Evolutionary conservation across 2,113 vertebrate genomes (phyloP), one percentile per base, ranked within the genome.

Genomic region (Chauna torquata): DNA sequence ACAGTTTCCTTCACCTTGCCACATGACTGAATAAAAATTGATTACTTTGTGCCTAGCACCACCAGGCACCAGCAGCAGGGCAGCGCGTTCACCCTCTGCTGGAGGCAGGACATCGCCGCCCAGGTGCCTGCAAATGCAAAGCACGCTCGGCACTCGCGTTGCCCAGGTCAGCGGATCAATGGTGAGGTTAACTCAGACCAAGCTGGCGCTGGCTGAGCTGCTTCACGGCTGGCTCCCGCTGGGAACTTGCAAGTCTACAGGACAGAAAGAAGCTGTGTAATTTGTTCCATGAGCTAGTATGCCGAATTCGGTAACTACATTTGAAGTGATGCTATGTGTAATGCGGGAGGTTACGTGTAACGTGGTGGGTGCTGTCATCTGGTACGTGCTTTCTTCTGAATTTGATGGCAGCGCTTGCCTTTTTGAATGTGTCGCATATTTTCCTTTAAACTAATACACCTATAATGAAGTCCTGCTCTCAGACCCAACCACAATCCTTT

Each of bases 341-440:
- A 7, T 3, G 3, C 0, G 2, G 20, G 5, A 23, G 52, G 45
- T 40, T 24, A 17, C 3, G 0, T 6, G 2, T 3, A 11, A 24
- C 1, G 1, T 4, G 44, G 32, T 6, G 18, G 72, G 9, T 59
- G 30, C 34, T 52, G 27, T 5, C 36, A 15, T 0, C 7, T 7
- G 44, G 38, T 14, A 7, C 16, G 17, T 18, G 44, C 38, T 22
- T 13, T 44, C 50, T 40, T 7, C 36, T 6, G 14, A 24, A 13
- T 20, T 4, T 52, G 32, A 27, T 20, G 55, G 42, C 36, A 64
- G 45, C 15, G 3, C 49, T 12, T 32, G 14, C 52, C 12, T 40
- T 47, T 72, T 19, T 7, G 11, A 54, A 61, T 0, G 1, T 9
- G 11, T 55, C 32, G 6, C 1, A 2, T 11, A 1, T 30, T 57